Evolutionary conservation across 1,140 invertebrate species (phyloP), one percentile per base, ranked within the genome.

Genomic region (Teleopsis dalmanni): DNA sequence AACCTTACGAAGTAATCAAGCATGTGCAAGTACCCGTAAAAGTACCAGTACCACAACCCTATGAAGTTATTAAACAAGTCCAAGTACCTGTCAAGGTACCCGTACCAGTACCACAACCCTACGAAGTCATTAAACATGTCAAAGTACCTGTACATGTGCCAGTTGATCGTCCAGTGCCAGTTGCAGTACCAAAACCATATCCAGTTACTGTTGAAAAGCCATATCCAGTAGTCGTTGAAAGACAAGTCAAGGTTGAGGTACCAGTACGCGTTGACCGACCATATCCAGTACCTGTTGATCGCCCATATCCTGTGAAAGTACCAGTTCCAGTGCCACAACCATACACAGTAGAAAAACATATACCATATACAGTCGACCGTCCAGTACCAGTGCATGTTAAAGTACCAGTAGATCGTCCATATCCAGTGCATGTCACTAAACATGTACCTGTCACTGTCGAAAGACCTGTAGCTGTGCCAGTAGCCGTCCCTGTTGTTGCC

Each of bases 401-500:
- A 52, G 65, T 69, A 48, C 58, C 81, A 81, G 70, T 79, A 43
- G 79, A 81, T 47, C 76, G 78, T n/a, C 82, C 72, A 29, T 73
- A 74, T 50, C 81, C 82, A 13, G 82, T 87, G 25, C 80, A 75
- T 54, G 82, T 85, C 41, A 83, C 84, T 56, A 79, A 79, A 56
- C 84, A 83, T 3, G 83, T 84, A 67, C 82, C 83, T 27, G 84
- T 86, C 50, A 80, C 83, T 27, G 78, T 85, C 26, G 79, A 82
- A 57, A 84, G 83, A 50, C 82, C 81, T 45, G 78, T 84, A n/a
- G 62, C 72, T 22, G 74, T 75, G 42, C 78, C 75, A 14, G 74
- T 80, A 13, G 73, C 77, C 13, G 76, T 78, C 60, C 74, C 78
- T 53, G 79, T 81, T 10, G 73, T 50, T 78, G 9, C 67, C 13